Conservation (phyloP, 2,888 invertebrate genomes). For the Cheilosia urbana region DNA sequence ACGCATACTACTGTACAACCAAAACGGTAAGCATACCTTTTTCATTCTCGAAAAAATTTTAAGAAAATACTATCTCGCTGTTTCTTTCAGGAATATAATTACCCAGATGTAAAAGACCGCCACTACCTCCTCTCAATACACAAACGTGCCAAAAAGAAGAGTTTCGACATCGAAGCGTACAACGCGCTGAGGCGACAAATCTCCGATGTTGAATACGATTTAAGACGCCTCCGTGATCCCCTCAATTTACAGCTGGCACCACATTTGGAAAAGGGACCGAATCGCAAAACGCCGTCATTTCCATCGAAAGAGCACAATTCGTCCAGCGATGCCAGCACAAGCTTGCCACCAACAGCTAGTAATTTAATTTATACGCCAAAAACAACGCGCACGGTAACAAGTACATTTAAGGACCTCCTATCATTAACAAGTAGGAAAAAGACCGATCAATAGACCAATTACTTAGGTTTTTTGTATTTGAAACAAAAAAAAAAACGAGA, state of each 20-base stretch:
- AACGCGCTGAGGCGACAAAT: slow-evolving; percentile 92
- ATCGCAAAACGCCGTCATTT: slow-evolving; percentile 21
- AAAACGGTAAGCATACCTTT: slow-evolving; percentile 89
- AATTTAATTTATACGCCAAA: slow-evolving; percentile 30
- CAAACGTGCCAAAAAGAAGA: slow-evolving; percentile 93
- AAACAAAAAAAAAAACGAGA: slow-evolving; percentile 29
- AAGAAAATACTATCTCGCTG: too few species aligned
- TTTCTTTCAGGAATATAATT: slow-evolving; percentile 92
- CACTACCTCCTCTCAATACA: slow-evolving; percentile 94
- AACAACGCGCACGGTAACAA: slow-evolving; percentile 17
- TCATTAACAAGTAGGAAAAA: slow-evolving; percentile 44
- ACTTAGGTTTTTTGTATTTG: slow-evolving; percentile 50
- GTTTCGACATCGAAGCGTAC: slow-evolving; percentile 93
- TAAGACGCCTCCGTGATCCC: slow-evolving; percentile 91
- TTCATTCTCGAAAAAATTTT: too few species aligned
- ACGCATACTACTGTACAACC: slow-evolving; percentile 97
- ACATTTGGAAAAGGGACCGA: slow-evolving; percentile 77
- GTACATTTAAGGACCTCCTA: slow-evolving; percentile 41
- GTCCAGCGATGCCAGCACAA: background rate
- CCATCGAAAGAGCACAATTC: background rate
- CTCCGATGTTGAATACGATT: slow-evolving; percentile 89
- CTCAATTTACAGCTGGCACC: slow-evolving; percentile 87
- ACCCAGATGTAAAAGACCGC: slow-evolving; percentile 94
- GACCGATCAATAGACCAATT: slow-evolving; percentile 56
- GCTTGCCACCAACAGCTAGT: slow-evolving; percentile 6